Evolutionary conservation across 2,113 vertebrate genomes (phyloP).

Genomic region (Hipposideros armiger): DNA sequence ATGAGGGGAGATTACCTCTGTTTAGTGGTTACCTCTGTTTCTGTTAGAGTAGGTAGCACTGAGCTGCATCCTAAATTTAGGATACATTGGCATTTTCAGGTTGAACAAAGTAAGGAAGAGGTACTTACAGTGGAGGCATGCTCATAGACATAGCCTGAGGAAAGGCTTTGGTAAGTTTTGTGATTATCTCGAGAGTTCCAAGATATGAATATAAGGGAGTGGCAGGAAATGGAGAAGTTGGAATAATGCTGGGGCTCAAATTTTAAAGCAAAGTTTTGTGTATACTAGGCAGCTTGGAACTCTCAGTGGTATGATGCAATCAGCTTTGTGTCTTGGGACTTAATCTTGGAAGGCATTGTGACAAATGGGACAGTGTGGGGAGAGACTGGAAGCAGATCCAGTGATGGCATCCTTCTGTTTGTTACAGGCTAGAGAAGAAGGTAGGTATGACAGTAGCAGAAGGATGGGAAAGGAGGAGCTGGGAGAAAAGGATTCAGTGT

Average conservation of each 20-base stretch:
- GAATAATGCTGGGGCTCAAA: neutral
- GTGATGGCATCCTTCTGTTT: neutral
- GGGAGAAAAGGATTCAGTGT: neutral
- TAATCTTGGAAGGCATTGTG: neutral
- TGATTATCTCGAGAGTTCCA: constrained; percentile 16
- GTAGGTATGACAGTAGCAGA: neutral
- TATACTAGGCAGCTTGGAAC: neutral
- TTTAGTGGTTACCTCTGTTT: neutral
- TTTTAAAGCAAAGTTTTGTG: constrained; percentile 1
- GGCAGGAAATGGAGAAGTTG: constrained; percentile 27
- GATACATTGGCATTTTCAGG: neutral
- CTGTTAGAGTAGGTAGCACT: neutral
- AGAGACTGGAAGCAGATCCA: neutral
- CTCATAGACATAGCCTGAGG: neutral
- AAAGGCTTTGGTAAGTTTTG: neutral
- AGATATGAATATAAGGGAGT: neutral
- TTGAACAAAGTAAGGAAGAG: constrained; percentile 21
- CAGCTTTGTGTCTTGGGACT: constrained; percentile 3
- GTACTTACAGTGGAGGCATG: neutral
- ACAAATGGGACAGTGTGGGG: neutral
- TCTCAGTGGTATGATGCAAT: neutral
- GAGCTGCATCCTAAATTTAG: constrained; percentile 14
- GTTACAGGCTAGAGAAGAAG: neutral
- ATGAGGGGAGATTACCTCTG: neutral
- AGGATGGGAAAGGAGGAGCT: neutral